Percentiles rank a stretch among this genome's conserved stretches.
Evolutionary conservation across 1,140 invertebrate species (phyloP).

Genomic region (Euura saliciscinereae): DNA sequence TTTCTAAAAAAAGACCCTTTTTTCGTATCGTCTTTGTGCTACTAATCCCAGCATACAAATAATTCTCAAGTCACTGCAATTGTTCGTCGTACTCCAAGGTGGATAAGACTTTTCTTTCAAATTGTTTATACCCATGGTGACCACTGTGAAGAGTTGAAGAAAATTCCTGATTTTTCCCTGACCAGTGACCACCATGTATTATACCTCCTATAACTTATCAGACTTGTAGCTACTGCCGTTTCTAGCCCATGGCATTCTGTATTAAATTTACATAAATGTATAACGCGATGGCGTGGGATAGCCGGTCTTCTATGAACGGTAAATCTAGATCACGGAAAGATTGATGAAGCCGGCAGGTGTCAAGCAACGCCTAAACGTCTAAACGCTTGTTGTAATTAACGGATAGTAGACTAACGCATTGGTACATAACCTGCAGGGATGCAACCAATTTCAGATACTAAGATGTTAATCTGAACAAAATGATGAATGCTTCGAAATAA

Average conservation of each 20-base stretch:
- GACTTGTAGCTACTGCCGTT: too few species aligned
- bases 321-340: constrained; percentile 7
- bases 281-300: neutral
- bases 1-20: too few species aligned
- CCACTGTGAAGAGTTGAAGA: too few species aligned
- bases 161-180: too few species aligned
- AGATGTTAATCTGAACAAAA: constrained; percentile 9
- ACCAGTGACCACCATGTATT: too few species aligned
- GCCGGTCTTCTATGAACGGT: neutral
- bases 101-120: too few species aligned
- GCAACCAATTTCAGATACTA: neutral
- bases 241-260: neutral
- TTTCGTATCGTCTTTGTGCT: too few species aligned
- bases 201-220: too few species aligned
- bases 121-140: too few species aligned
- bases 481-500: constrained; percentile 8
- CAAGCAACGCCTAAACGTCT: constrained; percentile 14
- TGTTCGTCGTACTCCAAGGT: too few species aligned
- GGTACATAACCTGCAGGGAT: neutral
- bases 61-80: too few species aligned
- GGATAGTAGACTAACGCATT: neutral
- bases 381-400: constrained; percentile 14
- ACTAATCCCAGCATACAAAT: too few species aligned
- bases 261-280: neutral
- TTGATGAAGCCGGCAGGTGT: constrained; percentile 12